Evolutionary conservation across 2,888 invertebrate species (phyloP).

Genomic region (Caenorhabditis sulstoni): DNA sequence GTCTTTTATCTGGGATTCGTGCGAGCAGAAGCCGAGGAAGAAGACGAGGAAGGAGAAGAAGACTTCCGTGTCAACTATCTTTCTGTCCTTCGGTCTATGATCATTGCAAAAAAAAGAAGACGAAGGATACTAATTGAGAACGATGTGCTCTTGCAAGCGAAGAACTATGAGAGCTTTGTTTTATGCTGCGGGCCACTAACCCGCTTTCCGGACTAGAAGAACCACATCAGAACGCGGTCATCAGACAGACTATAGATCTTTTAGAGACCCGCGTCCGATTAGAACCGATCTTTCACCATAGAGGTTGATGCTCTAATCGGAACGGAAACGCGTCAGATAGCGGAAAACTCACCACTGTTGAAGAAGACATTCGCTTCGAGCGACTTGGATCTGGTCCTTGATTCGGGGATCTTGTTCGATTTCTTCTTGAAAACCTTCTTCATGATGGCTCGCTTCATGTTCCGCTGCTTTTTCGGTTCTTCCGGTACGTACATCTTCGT

Average conservation of each 20-base stretch:
- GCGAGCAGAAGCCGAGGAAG: not conserved
- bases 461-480: constrained; percentile 27
- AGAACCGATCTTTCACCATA: not conserved
- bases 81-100: constrained; percentile 19
- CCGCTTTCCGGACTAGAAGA: not conserved
- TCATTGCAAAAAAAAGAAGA: constrained; percentile 6
- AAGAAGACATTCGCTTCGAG: constrained; percentile 22
- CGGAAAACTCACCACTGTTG: not conserved
- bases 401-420: constrained; percentile 13
- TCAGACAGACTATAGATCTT: not conserved
- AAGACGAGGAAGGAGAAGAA: constrained; percentile 2
- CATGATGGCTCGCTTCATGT: constrained; percentile 34
- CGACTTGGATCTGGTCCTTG: constrained; percentile 35
- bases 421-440: constrained; percentile 54
- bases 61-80: constrained; percentile 39
- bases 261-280: constrained; percentile 1
- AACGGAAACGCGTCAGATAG: constrained; percentile 5
- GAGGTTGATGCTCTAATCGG: not conserved
- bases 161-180: not conserved
- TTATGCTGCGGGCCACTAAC: not conserved
- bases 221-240: not conserved
- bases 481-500: not conserved
- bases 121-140: constrained; percentile 40
- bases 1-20: constrained; percentile 1
- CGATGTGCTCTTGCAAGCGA: constrained; percentile 9